phyloP scores from a whole-genome alignment of 2,797 vertebrate species.

The Karalla daura region DNA sequence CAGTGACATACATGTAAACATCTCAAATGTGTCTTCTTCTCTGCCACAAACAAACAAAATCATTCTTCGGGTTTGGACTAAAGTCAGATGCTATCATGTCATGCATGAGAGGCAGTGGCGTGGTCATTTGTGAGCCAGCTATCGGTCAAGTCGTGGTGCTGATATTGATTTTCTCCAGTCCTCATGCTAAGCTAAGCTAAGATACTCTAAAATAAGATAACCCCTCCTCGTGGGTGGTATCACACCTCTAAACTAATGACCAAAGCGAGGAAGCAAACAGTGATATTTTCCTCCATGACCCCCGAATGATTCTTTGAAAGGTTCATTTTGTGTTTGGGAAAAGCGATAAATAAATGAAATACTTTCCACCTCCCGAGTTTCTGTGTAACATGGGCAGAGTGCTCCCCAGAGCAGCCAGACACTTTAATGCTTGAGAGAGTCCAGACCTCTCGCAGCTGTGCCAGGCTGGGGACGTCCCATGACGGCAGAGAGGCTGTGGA shows the following conservation, averaged over 20 bases:
- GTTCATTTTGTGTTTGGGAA: background rate
- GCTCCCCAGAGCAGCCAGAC: constrained; percentile 12
- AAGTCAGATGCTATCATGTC: too few species aligned
- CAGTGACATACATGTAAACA: too few species aligned
- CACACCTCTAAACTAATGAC: background rate
- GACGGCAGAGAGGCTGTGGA: constrained; percentile 9
- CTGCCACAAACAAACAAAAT: too few species aligned
- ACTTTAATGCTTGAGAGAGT: constrained; percentile 19
- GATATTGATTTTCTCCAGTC: background rate
- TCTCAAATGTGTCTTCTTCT: too few species aligned
- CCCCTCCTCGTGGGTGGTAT: background rate
- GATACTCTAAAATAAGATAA: too few species aligned
- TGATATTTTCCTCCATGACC: background rate
- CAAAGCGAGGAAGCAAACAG: background rate
- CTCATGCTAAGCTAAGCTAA: background rate
- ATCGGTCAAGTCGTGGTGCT: background rate
- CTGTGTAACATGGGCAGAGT: background rate
- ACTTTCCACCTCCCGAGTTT: background rate
- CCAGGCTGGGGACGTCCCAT: constrained; percentile 21
- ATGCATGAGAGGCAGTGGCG: background rate
- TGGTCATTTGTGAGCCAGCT: background rate
- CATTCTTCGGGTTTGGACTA: too few species aligned
- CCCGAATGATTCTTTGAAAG: background rate
- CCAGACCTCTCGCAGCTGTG: constrained; percentile 28
- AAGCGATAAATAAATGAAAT: background rate